Percentiles rank a stretch among this genome's conserved stretches.
Conservation (phyloP, 1,140 invertebrate species). For the Drosophila seguyi region DNA sequence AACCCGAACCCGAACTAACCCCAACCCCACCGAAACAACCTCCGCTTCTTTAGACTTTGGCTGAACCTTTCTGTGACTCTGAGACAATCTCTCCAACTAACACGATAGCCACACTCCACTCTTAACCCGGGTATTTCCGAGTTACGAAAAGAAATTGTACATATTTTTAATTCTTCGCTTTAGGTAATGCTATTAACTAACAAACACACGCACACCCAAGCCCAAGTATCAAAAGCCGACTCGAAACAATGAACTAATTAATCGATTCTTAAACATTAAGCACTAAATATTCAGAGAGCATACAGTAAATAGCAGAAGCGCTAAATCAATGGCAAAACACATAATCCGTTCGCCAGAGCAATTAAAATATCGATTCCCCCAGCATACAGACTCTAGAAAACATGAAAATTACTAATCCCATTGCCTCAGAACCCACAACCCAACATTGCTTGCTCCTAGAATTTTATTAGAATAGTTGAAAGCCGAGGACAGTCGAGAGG, state of each 20-base stretch:
- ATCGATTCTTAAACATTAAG: constrained; percentile 40
- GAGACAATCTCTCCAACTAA: constrained; percentile 36
- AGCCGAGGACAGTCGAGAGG: constrained; percentile 9
- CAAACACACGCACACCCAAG: constrained; percentile 55
- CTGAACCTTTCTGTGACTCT: constrained; percentile 62
- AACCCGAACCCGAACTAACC: constrained; percentile 30
- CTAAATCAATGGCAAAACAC: constrained; percentile 39
- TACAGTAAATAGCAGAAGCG: constrained; percentile 49
- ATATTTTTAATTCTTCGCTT: constrained; percentile 32
- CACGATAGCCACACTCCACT: constrained; percentile 33
- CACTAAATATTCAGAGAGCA: constrained; percentile 59
- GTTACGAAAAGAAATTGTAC: constrained; percentile 24
- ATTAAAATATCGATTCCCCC: constrained; percentile 37
- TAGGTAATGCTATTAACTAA: constrained; percentile 46
- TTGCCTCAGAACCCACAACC: constrained; percentile 9
- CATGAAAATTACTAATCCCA: constrained; percentile 29
- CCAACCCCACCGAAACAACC: constrained; percentile 42
- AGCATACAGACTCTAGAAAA: constrained; percentile 32
- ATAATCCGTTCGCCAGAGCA: constrained; percentile 55
- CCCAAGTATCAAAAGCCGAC: constrained; percentile 80
- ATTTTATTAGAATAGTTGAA: constrained; percentile 27
- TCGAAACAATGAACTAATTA: constrained; percentile 57
- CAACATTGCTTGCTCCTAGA: constrained; percentile 30
- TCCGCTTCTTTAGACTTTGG: constrained; percentile 70
- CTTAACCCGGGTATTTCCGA: constrained; percentile 15